phyloP scores from a whole-genome alignment of 2,888 invertebrate genomes.

The Melanophora roralis region DNA sequence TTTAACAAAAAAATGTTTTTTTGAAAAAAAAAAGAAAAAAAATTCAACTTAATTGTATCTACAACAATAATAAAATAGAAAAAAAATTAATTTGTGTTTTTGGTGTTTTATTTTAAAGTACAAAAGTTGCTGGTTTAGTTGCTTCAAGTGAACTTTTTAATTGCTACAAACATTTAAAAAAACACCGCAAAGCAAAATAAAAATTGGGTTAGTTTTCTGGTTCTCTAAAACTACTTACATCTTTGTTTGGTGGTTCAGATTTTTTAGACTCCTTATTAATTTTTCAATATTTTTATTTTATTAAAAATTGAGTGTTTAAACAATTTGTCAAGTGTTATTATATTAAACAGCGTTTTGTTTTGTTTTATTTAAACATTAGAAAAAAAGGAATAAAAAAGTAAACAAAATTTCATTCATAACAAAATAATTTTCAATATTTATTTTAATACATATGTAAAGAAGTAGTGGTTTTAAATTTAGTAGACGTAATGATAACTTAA shows the following conservation, averaged over 20 bases:
- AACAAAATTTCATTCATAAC: slow-evolving; percentile 57
- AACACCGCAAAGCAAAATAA: slow-evolving; percentile 47
- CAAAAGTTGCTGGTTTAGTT: slow-evolving; percentile 54
- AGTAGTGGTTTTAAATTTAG: slow-evolving; percentile 42
- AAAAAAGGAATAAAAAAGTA: slow-evolving; percentile 48
- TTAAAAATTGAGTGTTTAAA: slow-evolving; percentile 53
- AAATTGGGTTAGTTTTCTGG: slow-evolving; percentile 32
- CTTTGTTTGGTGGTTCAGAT: slow-evolving; percentile 69
- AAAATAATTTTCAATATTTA: slow-evolving; percentile 22
- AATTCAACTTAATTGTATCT: neutral
- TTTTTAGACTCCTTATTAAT: slow-evolving; percentile 70
- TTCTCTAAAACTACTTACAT: slow-evolving; percentile 73
- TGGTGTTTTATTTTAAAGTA: slow-evolving; percentile 29
- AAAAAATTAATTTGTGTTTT: slow-evolving; percentile 19
- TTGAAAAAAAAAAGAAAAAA: slow-evolving; percentile 10
- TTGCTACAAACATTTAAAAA: slow-evolving; percentile 39
- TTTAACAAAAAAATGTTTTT: too few relatives aligned
- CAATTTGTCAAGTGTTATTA: slow-evolving; percentile 63
- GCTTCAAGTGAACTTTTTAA: slow-evolving; percentile 37
- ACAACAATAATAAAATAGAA: neutral
- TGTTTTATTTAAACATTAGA: slow-evolving; percentile 45
- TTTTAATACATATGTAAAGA: slow-evolving; percentile 43
- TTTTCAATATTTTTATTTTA: slow-evolving; percentile 44
- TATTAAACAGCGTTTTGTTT: slow-evolving; percentile 52
- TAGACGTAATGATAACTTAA: slow-evolving; percentile 54